Evolutionary conservation across 2,888 invertebrate genomes (phyloP).

Genomic region (Argyresthia goedartella): DNA sequence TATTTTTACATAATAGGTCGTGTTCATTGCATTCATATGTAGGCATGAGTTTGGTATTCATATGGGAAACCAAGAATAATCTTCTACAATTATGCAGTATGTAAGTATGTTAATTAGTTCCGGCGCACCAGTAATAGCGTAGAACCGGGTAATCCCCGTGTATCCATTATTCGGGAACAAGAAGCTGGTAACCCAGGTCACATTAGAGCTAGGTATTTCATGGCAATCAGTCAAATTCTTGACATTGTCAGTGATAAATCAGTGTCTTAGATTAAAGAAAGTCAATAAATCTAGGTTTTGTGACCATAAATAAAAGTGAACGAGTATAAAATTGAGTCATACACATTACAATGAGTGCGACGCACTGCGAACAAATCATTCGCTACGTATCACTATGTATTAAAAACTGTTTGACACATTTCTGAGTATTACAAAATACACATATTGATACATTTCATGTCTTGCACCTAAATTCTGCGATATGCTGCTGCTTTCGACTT

Average conservation of each 20-base stretch:
- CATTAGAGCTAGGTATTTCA: background rate
- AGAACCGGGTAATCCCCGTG: background rate
- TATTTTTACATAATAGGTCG: background rate
- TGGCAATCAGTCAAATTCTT: background rate
- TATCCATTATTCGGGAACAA: background rate
- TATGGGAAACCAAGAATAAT: background rate
- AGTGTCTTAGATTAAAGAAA: background rate
- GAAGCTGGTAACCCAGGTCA: background rate
- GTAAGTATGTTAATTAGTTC: background rate
- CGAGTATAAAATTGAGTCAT: too few relatives aligned
- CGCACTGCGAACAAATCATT: background rate
- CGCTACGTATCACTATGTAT: background rate
- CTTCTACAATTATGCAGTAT: background rate
- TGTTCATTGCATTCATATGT: background rate
- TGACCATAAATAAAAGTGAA: too few relatives aligned
- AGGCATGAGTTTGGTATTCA: background rate
- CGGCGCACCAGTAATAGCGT: background rate
- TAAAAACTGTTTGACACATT: slow-evolving; percentile 1
- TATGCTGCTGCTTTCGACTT: slow-evolving; percentile 11
- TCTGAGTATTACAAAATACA: slow-evolving; percentile 2
- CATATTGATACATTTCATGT: background rate
- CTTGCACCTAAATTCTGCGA: slow-evolving; percentile 3
- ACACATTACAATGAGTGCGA: too few relatives aligned
- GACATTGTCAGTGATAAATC: background rate
- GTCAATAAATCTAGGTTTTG: background rate